These are phyloP conservation scores for Syrphus vitripennis DNA, from an alignment of 2,888 invertebrate species.

Conservation along the genomic window DNA sequence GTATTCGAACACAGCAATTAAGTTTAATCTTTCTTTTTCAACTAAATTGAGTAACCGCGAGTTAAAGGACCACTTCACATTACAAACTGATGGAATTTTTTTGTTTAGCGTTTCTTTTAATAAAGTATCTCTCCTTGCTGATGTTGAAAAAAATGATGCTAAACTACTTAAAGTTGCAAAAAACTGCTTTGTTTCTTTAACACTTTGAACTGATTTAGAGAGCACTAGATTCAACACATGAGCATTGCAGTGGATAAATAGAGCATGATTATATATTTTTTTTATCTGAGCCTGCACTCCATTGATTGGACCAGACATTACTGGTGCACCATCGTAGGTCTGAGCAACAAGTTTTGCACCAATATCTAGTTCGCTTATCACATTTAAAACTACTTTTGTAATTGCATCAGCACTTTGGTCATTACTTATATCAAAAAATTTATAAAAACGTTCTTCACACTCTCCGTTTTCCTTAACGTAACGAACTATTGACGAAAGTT, in stretches of 20 bases:
- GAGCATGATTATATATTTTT: conserved; percentile 30
- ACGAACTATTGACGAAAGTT: conserved; percentile 35
- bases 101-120: conserved; percentile 26
- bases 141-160: conserved; percentile 10
- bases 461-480: conserved; percentile 13
- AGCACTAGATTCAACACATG: conserved; percentile 39
- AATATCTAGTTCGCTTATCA: conserved; percentile 31
- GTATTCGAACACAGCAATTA: conserved; percentile 37
- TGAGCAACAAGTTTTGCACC: conserved; percentile 42
- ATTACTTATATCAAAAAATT: conserved; percentile 12
- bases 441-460: conserved; percentile 26
- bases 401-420: conserved; percentile 28
- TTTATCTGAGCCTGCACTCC: conserved; percentile 38
- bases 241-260: conserved; percentile 21
- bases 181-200: conserved; percentile 36
- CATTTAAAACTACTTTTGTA: conserved; percentile 28
- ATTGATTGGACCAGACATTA: conserved; percentile 33
- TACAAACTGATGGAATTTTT: conserved; percentile 38
- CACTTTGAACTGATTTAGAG: conserved; percentile 37
- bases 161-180: conserved; percentile 29
- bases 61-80: conserved; percentile 32
- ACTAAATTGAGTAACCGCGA: conserved; percentile 30
- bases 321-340: conserved; percentile 30
- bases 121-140: conserved; percentile 26
- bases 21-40: conserved; percentile 43